These are phyloP conservation scores for Callionymus lyra DNA, from an alignment of 2,113 vertebrate genomes.

Conservation along the genomic window DNA sequence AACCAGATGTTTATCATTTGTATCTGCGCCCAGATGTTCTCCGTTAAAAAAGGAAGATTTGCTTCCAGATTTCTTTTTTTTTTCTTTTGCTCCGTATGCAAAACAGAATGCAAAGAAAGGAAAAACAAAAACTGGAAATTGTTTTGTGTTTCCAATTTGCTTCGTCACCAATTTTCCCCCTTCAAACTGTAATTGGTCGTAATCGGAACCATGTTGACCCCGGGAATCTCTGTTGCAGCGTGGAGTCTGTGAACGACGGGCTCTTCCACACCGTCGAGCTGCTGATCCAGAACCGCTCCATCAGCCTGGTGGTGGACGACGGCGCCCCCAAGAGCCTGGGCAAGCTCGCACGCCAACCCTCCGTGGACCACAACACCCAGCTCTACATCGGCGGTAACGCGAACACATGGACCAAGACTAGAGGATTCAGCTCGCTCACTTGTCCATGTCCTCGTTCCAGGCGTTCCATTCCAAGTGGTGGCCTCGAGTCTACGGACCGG, in stretches of 20 bases:
- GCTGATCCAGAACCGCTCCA: conserved; percentile 85
- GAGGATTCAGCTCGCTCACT: background rate
- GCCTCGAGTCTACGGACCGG: conserved; percentile 78
- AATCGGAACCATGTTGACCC: conserved; percentile 27
- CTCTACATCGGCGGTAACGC: conserved; percentile 88
- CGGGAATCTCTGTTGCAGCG: conserved; percentile 57
- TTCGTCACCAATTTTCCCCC: conserved; percentile 11
- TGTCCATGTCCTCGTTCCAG: conserved; percentile 45
- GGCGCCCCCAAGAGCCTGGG: conserved; percentile 88
- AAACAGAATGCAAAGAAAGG: conserved; percentile 33
- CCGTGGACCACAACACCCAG: conserved; percentile 80
- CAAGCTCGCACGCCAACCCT: conserved; percentile 83
- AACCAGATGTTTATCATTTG: too few relatives aligned
- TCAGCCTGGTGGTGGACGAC: conserved; percentile 93
- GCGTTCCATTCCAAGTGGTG: conserved; percentile 78
- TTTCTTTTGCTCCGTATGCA: conserved; percentile 31
- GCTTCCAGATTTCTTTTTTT: conserved; percentile 15
- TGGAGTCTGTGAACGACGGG: conserved; percentile 93
- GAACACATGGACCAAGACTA: background rate
- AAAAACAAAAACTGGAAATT: conserved; percentile 16
- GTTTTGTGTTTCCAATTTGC: conserved; percentile 25
- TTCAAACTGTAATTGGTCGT: conserved; percentile 21
- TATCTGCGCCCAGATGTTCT: conserved; percentile 19
- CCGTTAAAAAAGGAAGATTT: background rate
- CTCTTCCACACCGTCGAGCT: conserved; percentile 91